Evolutionary conservation across 1,140 invertebrate species (phyloP).

Genomic region (Drosophila murphyi): DNA sequence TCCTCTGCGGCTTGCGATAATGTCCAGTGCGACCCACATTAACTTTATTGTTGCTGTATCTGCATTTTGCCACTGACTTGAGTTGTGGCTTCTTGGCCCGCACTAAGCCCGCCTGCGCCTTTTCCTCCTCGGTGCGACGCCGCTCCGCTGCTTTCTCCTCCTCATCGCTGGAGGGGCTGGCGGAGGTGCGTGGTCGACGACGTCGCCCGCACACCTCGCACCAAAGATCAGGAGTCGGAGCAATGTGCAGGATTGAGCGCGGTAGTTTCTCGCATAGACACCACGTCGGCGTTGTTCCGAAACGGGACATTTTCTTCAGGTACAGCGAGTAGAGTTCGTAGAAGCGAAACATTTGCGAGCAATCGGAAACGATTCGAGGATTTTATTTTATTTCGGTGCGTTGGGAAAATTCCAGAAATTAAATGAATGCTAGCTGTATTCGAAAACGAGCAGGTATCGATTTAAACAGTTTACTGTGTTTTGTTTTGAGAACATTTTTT

Average conservation of each 20-base stretch:
- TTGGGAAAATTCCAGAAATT: conserved; percentile 1
- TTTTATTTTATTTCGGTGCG: conserved; percentile 8
- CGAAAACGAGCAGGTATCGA: neutral
- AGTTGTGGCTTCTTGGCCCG: conserved; percentile 39
- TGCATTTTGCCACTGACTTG: neutral
- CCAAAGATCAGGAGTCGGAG: conserved; percentile 11
- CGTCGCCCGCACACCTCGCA: conserved; percentile 55
- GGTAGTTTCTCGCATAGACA: conserved; percentile 64
- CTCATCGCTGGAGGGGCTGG: conserved; percentile 53
- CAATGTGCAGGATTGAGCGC: conserved; percentile 48
- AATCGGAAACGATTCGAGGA: neutral
- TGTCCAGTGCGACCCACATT: conserved; percentile 35
- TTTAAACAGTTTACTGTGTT: neutral
- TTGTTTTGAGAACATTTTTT: neutral
- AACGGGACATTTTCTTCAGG: conserved; percentile 43
- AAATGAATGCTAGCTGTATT: conserved; percentile 8
- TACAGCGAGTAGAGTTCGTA: conserved; percentile 66
- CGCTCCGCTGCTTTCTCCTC: conserved; percentile 18
- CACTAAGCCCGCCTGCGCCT: conserved; percentile 1
- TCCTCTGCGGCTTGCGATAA: conserved; percentile 30
- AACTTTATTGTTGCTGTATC: conserved; percentile 4
- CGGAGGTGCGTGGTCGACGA: conserved; percentile 21
- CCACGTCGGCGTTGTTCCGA: conserved; percentile 7
- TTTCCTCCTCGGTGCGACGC: conserved; percentile 18
- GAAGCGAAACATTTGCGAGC: conserved; percentile 64